These are phyloP conservation scores for Rhagophthalmus giganteus DNA, from an alignment of 2,888 invertebrate species.

Conservation along the genomic window DNA sequence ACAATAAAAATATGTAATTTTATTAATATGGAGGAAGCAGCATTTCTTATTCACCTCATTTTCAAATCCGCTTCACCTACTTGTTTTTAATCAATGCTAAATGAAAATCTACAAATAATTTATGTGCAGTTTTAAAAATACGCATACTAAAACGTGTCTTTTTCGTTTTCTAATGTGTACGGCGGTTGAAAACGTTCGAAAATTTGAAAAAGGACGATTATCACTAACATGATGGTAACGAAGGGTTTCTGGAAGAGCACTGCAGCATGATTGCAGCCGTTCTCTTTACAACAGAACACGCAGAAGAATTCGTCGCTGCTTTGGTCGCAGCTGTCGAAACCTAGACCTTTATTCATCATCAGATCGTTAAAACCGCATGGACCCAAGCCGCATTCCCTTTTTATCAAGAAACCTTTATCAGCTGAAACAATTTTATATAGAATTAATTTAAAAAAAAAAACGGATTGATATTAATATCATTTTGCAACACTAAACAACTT, in stretches of 20 bases:
- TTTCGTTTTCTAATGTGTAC: conserved; percentile 19
- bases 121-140: no score
- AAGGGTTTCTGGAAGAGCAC: conserved; percentile 13
- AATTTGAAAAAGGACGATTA: conserved; percentile 28
- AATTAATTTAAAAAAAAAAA: conserved; percentile 8
- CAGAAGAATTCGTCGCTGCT: conserved; percentile 54
- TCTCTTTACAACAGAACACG: conserved; percentile 53
- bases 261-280: conserved; percentile 52
- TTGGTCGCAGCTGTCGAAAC: conserved; percentile 53
- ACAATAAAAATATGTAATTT: no score
- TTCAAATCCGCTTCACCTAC: no score
- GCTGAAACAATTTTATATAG: no score
- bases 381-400: conserved; percentile 55
- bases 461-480: not conserved
- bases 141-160: not conserved
- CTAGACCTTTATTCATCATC: conserved; percentile 50
- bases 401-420: conserved; percentile 49
- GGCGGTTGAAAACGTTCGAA: conserved; percentile 35
- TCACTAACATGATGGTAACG: conserved; percentile 7
- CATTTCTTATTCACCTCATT: no score
- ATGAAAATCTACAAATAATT: no score
- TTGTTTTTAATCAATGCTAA: no score
- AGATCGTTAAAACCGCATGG: conserved; percentile 55
- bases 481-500: conserved; percentile 2
- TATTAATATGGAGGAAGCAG: no score